Evolutionary conservation across 2,888 invertebrate species (phyloP).

Genomic region (Rhamphomyia laevipes): DNA sequence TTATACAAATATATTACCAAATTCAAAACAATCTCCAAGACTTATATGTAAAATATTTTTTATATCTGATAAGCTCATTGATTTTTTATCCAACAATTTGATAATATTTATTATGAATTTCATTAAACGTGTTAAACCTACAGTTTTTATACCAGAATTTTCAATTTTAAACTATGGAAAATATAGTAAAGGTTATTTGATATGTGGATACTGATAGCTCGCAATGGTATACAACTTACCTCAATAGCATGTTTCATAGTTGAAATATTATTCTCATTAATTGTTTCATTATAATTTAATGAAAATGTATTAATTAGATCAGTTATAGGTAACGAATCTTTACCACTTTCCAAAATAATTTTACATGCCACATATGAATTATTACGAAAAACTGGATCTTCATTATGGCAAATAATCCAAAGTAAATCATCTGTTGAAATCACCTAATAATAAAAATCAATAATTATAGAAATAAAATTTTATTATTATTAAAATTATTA

Average conservation of each 20-base stretch:
- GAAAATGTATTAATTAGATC: conserved; percentile 27
- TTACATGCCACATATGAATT: conserved; percentile 32
- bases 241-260: conserved; percentile 35
- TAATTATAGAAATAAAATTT: background rate
- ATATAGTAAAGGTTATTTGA: background rate
- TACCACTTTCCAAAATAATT: conserved; percentile 18
- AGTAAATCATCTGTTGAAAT: conserved; percentile 24
- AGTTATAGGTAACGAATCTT: conserved; percentile 18
- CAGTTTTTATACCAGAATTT: conserved; percentile 18
- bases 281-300: conserved; percentile 23
- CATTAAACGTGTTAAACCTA: conserved; percentile 28
- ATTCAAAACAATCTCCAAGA: conserved; percentile 28
- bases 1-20: conserved; percentile 16
- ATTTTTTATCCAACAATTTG: conserved; percentile 26
- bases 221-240: conserved; percentile 17
- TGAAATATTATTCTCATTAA: conserved; percentile 24
- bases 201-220: background rate
- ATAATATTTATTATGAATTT: conserved; percentile 30
- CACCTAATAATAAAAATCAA: conserved; percentile 13
- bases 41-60: conserved; percentile 26
- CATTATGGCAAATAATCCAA: conserved; percentile 34
- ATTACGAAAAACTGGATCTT: conserved; percentile 30
- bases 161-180: conserved; percentile 24
- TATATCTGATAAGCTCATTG: conserved; percentile 29
- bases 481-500: background rate